phyloP scores from a whole-genome alignment of 92 coral and sea anemone genomes.

The Plumapathes pennacea region DNA sequence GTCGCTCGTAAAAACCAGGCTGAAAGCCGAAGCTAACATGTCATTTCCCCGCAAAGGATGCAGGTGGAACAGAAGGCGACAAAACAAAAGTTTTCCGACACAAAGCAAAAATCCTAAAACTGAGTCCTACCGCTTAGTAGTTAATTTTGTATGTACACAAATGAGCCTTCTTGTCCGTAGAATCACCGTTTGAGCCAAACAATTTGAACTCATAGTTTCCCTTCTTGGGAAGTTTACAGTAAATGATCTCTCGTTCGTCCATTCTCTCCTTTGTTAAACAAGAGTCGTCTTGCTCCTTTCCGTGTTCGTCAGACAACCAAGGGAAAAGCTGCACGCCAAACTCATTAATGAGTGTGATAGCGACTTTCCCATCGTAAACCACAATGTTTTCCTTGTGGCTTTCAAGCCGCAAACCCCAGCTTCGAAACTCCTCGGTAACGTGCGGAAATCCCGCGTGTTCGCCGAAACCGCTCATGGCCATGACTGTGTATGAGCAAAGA shows the following conservation, averaged over 20 bases:
- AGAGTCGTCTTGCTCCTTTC: slow-evolving; percentile 15
- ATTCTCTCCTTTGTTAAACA: slow-evolving; percentile 36
- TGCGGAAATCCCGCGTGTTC: slow-evolving; percentile 72
- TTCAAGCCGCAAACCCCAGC: slow-evolving; percentile 79
- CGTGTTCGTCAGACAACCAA: slow-evolving; percentile 34
- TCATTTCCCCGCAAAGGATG: too few species aligned
- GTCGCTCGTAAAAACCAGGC: too few species aligned
- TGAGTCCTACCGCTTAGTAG: slow-evolving; percentile 9
- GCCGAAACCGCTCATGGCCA: slow-evolving; percentile 57
- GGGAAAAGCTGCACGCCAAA: slow-evolving; percentile 39
- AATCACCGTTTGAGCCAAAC: slow-evolving; percentile 43
- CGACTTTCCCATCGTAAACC: slow-evolving; percentile 58
- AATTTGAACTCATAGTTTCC: slow-evolving; percentile 55
- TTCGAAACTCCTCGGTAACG: slow-evolving; percentile 65
- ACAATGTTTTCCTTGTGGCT: slow-evolving; percentile 72
- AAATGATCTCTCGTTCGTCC: slow-evolving; percentile 55
- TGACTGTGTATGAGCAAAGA: slow-evolving; percentile 51
- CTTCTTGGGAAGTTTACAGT: slow-evolving; percentile 61
- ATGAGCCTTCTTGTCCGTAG: slow-evolving; percentile 11
- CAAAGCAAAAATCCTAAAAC: neutral
- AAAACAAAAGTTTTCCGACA: too few species aligned
- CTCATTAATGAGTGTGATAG: slow-evolving; percentile 53
- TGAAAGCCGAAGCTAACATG: too few species aligned
- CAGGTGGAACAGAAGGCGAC: too few species aligned
- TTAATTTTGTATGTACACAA: slow-evolving; percentile 57